Base-by-base conservation (phyloP, 2,888 invertebrate species). In the Sphaerophoria taeniata region DNA sequence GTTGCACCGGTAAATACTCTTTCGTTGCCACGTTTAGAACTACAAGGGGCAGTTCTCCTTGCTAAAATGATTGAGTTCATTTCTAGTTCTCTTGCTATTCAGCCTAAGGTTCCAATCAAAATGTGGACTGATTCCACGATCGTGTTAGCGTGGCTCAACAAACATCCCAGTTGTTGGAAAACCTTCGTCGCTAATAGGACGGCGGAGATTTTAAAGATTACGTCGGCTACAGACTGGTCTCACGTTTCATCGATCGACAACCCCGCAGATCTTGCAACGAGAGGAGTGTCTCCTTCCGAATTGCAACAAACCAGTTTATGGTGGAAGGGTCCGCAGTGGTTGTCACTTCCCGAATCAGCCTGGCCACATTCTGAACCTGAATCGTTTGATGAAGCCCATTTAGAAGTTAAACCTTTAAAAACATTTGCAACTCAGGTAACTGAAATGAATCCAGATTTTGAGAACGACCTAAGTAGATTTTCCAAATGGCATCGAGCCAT, bases 151-250 rank as follows among this genome's bases (percentile, higher is more conserved):
- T 79, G 73, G 67, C 65, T 67, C 6, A 49, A 55, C 6, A 45
- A 55, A 11, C 72, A 53, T 12, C 49, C 71, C 0, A 33, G 34
- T n/a, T 31, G 58, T 11, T 78, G 75, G 78, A 81, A 84, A 61
- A 79, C 73, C 0, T 87, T 73, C 16, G 75, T 84, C 0, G 83
- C 80, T 6, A 78, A 86, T 58, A n/a, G 86, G 55, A 56, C 55
- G 0, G 11, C 86, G 6, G 69, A 55, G 11, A 70, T 70, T 6
- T 14, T 43, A 39, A 53, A 6, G 0, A 53, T 53, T 33, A 31
- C 43, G 6, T 4, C 36, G 4, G 7, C 5, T 3, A 7, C n/a
- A 24, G 11, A 39, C 6, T 86, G 85, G 85, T 34, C 56, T 3
- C 78, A 87, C 45, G 77, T 87, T 11, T 7, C 58, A 4, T 72